phyloP scores from a whole-genome alignment of 2,113 vertebrate species.

The Castor canadensis region DNA sequence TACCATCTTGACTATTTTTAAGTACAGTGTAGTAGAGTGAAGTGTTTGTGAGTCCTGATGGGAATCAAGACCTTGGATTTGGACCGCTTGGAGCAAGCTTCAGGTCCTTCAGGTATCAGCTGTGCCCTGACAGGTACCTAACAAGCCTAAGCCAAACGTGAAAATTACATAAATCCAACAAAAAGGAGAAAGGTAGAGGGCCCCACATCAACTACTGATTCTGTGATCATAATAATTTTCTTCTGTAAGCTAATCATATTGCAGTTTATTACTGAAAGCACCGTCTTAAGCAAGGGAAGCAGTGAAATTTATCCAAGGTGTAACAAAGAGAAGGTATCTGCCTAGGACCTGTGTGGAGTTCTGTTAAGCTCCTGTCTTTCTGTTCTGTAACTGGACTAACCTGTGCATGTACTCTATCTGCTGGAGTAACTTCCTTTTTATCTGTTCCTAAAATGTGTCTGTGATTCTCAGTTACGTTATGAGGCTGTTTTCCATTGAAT shows the following conservation, averaged over 20 bases:
- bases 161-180: not conserved
- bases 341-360: not conserved
- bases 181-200: not conserved
- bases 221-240: not conserved
- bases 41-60: not conserved
- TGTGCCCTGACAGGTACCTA: not conserved
- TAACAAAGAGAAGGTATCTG: not conserved
- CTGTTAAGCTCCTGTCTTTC: not conserved
- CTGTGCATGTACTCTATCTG: not conserved
- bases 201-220: not conserved
- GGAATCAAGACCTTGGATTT: not conserved
- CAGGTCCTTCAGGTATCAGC: not conserved
- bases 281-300: not conserved
- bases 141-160: not conserved
- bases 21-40: not conserved
- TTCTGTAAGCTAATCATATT: not conserved
- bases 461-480: not conserved
- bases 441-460: conserved; percentile 1
- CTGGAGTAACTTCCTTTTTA: not conserved
- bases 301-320: not conserved
- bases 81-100: not conserved
- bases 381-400: not conserved
- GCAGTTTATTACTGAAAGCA: not conserved
- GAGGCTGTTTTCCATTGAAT: not conserved
- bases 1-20: not conserved